Evolutionary conservation across 2,888 invertebrate genomes (phyloP).

Genomic region (Microctonus hyperodae): DNA sequence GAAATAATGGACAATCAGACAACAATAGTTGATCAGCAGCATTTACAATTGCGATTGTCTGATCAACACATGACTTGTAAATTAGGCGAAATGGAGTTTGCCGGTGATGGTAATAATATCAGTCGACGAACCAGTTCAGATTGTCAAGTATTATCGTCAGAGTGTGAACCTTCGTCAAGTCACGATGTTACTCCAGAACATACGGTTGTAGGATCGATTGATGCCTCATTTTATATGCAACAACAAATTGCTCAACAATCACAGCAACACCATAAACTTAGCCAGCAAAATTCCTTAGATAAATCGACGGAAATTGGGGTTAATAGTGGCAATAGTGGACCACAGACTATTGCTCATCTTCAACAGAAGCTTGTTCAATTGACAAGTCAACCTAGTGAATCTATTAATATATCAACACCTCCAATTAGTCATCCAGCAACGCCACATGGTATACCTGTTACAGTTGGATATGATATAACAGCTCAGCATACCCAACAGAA

Average conservation of each 20-base stretch:
- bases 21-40: constrained; percentile 41
- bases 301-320: constrained; percentile 47
- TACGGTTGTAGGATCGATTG: constrained; percentile 54
- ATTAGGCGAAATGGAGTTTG: constrained; percentile 44
- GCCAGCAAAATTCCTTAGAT: constrained; percentile 60
- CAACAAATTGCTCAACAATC: constrained; percentile 46
- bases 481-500: constrained; percentile 77
- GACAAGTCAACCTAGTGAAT: constrained; percentile 64
- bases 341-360: constrained; percentile 66
- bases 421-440: constrained; percentile 70
- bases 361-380: constrained; percentile 68
- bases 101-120: constrained; percentile 45
- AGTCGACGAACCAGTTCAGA: constrained; percentile 57
- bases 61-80: constrained; percentile 49
- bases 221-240: constrained; percentile 46
- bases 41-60: constrained; percentile 50
- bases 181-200: constrained; percentile 60
- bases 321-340: constrained; percentile 48
- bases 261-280: constrained; percentile 53
- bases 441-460: constrained; percentile 70
- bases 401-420: constrained; percentile 58
- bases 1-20: constrained; percentile 37
- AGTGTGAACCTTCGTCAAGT: constrained; percentile 55
- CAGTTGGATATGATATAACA: constrained; percentile 65
- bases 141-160: constrained; percentile 54